A percentile compares a stretch with the other conserved stretches of the same genome.
Conservation (phyloP, 2,797 vertebrate species). For the Sitta carolinensis region DNA sequence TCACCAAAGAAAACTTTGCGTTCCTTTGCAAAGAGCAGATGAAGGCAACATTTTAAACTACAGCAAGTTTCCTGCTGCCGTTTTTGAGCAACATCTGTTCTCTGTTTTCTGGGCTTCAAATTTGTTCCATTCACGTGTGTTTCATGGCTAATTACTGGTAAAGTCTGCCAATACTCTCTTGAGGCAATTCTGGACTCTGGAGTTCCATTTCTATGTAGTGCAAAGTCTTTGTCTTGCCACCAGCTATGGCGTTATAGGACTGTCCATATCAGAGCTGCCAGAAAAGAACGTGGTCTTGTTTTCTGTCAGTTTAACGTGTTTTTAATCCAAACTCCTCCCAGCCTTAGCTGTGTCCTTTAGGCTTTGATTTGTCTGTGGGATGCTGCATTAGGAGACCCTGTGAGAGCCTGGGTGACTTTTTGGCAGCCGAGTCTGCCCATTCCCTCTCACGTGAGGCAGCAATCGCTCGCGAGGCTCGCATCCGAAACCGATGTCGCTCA, state of each 20-base stretch:
- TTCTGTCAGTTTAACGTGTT: neutral
- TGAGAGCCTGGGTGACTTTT: neutral
- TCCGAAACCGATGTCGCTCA: neutral
- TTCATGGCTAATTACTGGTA: neutral
- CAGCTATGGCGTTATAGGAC: fast-evolving
- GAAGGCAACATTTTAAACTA: neutral
- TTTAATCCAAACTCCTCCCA: neutral
- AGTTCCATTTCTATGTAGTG: neutral
- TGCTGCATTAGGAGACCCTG: neutral
- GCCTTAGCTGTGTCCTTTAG: neutral
- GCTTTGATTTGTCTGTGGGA: neutral
- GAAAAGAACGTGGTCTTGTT: neutral
- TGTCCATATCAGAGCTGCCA: neutral
- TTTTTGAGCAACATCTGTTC: conserved; percentile 10
- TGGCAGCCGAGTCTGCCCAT: fast-evolving
- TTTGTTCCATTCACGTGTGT: neutral
- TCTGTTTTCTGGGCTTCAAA: neutral
- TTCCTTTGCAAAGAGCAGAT: neutral
- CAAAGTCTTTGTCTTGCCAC: neutral
- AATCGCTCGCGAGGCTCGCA: neutral
- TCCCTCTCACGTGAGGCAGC: neutral
- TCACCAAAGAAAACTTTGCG: neutral
- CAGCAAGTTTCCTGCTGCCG: neutral
- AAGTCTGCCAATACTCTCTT: neutral
- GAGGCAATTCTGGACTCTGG: neutral